phyloP scores from a whole-genome alignment of 2,797 vertebrate genomes.

The Lemur catta region DNA sequence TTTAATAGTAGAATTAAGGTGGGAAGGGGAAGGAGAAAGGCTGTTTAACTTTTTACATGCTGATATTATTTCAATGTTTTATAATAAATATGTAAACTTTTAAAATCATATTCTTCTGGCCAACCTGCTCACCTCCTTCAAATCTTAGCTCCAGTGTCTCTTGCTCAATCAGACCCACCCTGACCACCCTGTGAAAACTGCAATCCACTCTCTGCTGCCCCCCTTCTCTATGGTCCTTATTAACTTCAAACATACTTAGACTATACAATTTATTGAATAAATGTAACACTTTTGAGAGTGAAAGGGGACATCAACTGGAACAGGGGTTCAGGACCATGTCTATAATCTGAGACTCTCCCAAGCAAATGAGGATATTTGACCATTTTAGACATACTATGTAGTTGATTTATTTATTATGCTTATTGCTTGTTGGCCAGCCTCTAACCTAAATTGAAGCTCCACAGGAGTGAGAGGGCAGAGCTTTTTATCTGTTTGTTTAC shows the following conservation, averaged over 20 bases:
- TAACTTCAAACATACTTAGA: neutral
- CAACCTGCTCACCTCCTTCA: neutral
- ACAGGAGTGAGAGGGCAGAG: neutral
- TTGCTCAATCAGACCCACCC: neutral
- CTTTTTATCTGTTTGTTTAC: neutral
- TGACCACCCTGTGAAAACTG: neutral
- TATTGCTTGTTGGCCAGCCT: neutral
- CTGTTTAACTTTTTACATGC: neutral
- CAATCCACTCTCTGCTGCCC: neutral
- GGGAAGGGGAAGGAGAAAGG: neutral
- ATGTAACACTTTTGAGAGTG: neutral
- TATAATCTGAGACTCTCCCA: neutral
- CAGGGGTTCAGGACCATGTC: neutral
- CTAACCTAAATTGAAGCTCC: neutral
- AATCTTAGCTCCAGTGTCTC: neutral
- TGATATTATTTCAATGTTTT: neutral
- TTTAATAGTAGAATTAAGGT: neutral
- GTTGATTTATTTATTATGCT: neutral
- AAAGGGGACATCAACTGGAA: neutral
- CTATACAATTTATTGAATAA: neutral
- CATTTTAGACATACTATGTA: neutral
- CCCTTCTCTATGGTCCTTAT: neutral
- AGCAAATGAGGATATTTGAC: neutral
- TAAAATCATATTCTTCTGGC: neutral
- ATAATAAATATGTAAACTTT: neutral